A percentile compares a stretch with the other conserved stretches of the same genome.
phyloP scores from a whole-genome alignment of 2,797 vertebrate species.

The Anabacerthia variegaticeps region DNA sequence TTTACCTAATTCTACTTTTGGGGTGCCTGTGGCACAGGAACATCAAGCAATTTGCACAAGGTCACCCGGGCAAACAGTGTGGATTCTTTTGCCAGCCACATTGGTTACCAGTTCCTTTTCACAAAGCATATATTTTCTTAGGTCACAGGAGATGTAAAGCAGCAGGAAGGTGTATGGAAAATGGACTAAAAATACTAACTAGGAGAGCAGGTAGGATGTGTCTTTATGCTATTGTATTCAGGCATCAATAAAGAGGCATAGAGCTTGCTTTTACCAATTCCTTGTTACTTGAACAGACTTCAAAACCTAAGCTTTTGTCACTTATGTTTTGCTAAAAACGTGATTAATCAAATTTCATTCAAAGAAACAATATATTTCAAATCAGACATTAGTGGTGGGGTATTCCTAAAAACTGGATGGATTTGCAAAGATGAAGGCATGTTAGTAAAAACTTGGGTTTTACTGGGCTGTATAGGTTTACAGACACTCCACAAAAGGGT shows the following conservation, averaged over 20 bases:
- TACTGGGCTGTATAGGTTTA: neutral
- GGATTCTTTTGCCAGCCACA: neutral
- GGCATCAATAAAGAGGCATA: neutral
- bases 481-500: neutral
- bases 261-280: neutral
- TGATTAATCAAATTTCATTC: neutral
- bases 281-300: neutral
- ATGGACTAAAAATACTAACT: neutral
- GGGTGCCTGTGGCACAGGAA: neutral
- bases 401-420: neutral
- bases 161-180: neutral
- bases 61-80: neutral
- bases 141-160: neutral
- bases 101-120: neutral
- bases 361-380: neutral
- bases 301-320: neutral
- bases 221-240: neutral
- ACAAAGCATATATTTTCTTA: neutral
- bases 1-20: neutral
- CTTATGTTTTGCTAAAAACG: neutral
- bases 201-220: neutral
- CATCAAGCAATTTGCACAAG: conserved; percentile 27
- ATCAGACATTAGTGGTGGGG: neutral
- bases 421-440: neutral
- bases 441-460: neutral